phyloP scores from a whole-genome alignment of 2,888 invertebrate species.

The Autographa gamma region DNA sequence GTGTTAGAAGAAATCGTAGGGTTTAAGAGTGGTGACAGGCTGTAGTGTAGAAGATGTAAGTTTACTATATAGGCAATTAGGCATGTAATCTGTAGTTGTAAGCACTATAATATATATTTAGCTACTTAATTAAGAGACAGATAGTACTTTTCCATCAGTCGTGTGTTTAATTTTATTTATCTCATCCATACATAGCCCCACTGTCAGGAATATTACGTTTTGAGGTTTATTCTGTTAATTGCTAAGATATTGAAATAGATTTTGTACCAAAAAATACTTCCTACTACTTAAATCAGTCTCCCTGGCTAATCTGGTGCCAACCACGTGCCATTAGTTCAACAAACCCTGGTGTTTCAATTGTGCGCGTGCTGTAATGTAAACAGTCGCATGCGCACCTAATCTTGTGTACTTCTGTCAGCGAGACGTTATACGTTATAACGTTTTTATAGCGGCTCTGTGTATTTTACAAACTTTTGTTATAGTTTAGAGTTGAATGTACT shows the following conservation, averaged over 20 bases:
- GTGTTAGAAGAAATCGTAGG: background rate
- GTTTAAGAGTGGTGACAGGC: too few relatives aligned
- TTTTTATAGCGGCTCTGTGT: slow-evolving; percentile 53
- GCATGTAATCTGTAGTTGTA: too few relatives aligned
- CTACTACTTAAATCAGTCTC: background rate
- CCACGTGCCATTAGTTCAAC: slow-evolving; percentile 46
- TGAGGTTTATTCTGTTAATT: too few relatives aligned
- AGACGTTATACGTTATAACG: slow-evolving; percentile 30
- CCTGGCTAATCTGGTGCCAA: slow-evolving; percentile 9
- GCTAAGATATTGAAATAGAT: too few relatives aligned
- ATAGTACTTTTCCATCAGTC: too few relatives aligned
- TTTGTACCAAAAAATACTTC: background rate
- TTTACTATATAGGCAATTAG: too few relatives aligned
- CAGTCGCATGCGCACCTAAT: slow-evolving; percentile 55
- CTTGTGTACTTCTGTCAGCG: slow-evolving; percentile 62
- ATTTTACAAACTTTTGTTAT: slow-evolving; percentile 23
- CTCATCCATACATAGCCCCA: too few relatives aligned
- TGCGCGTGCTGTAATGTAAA: slow-evolving; percentile 50
- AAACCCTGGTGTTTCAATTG: slow-evolving; percentile 45
- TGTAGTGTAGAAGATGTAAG: too few relatives aligned
- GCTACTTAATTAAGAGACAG: too few relatives aligned
- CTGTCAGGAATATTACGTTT: too few relatives aligned
- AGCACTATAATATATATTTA: too few relatives aligned
- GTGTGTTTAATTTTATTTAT: too few relatives aligned
- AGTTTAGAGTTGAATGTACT: slow-evolving; percentile 20